Evolutionary conservation across 1,140 invertebrate genomes (phyloP), one percentile per base, ranked within the genome.

Genomic region (Telenomus remus): DNA sequence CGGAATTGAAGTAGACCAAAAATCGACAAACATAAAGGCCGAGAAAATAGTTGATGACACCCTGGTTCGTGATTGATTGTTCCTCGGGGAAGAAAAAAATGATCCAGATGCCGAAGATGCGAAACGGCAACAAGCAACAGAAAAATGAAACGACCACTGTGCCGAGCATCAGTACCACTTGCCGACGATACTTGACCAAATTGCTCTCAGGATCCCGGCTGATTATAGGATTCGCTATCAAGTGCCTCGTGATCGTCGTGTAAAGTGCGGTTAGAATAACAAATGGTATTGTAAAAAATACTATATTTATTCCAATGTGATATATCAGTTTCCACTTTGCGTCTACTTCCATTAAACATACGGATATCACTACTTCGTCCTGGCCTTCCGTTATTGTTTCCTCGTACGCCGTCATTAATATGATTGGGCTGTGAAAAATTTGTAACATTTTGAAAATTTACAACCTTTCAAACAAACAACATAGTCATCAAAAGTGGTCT

Each of bases 71-170:
- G 16, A 93, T 86, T 10, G 88, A 84, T 43, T n/a, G n/a, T n/a
- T 92, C 91, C 5, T 89, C 86, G 3, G 89, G 91, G 0, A 91
- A 90, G 37, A 95, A 82, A 0, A 96, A 90, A 10, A 80, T 78
- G n/a, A 95, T 92, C 91, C 93, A 95, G 10, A 97, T 80, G 7
- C 91, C 94, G 12, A 97, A 89, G 0, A 95, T 89, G 46, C 94
- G 90, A 80, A 96, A 95, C 0, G 96, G 96, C 80, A 96, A 90
- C 8, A 97, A 87, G 80, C 95, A 97, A 6, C 96, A 81, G 86
- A 97, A 97, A 83, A 97, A 97, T 74, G 93, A 92, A 16, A 94
- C 82, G 0, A 97, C 94, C 1, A 97, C 95, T 0, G 93, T 92
- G 19, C 93, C 92, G 13, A 97, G 88, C 94, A 96, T 97, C 46